Percentiles rank a stretch among this genome's conserved stretches.
Conservation (phyloP, 2,797 vertebrate genomes). For the Nannoperca australis region DNA sequence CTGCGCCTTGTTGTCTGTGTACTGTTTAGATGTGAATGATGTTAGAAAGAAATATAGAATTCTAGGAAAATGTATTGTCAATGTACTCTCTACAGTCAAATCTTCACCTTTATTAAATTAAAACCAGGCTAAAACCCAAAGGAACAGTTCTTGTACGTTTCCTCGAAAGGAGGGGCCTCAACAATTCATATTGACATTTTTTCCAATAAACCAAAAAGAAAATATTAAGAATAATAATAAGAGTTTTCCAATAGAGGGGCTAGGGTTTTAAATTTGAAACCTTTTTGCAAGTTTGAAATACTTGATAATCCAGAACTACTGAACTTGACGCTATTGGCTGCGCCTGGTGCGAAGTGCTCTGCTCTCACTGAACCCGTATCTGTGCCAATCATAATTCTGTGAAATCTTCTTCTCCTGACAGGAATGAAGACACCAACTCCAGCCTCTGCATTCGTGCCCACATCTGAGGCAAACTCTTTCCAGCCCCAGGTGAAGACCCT, state of each 20-base stretch:
- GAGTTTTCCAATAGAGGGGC: background rate
- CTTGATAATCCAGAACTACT: background rate
- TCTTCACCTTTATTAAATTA: background rate
- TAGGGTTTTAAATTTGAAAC: background rate
- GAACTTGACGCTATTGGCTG: rapidly evolving
- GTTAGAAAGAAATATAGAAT: background rate
- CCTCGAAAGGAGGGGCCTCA: background rate
- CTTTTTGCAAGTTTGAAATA: background rate
- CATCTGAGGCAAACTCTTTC: constrained; percentile 95
- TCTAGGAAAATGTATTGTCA: background rate
- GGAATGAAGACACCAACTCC: constrained; percentile 96
- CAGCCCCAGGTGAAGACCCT: constrained; percentile 98
- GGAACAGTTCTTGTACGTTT: background rate
- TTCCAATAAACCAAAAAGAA: no score
- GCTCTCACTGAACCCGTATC: background rate
- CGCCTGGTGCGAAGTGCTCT: background rate
- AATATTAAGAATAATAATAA: background rate
- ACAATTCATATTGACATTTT: background rate
- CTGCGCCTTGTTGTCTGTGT: background rate
- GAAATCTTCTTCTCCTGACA: constrained; percentile 55
- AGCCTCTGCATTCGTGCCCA: constrained; percentile 96
- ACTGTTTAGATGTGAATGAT: background rate
- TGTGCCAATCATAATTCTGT: background rate
- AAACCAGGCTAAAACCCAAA: background rate
- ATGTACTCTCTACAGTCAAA: background rate